Base-by-base conservation (phyloP, 2,797 vertebrate species). In the Sebastolobus altivelis region DNA sequence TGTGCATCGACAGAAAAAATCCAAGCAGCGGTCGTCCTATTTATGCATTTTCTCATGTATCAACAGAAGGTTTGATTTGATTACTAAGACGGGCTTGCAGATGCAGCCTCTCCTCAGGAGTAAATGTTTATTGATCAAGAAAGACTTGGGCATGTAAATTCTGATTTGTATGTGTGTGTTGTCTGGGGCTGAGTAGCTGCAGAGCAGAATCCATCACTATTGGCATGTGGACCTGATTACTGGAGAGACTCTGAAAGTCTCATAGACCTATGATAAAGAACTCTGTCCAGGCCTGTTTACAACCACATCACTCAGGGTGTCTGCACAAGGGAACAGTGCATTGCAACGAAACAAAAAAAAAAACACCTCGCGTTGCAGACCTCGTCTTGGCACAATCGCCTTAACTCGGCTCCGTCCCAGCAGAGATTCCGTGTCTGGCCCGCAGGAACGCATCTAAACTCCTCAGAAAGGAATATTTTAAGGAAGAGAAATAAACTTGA, bases 131-230 rank as follows among this genome's bases (percentile, higher is more conserved):
- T 92, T 94, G 92, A 95, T 95, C 90, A 88, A 92, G 84, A 82
- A 85, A 78, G 91, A 77, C 80, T 81, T 35, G 85, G 86, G 80
- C 90, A 95, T 94, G 86, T 92, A 94, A 94, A 95, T 94, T 90
- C 87, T 90, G 85, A 92, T 91, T 91, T 93, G 94, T 94, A 86
- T 93, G 87, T 93, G 92, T 72, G 83, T 83, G 84, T 89, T 90
- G 91, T 87, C 84, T 82, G 72, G 58, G 38, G 65, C 79, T 33
- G 82, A 67, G 80, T 52, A 29, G 80, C 90, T 69, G 88, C 79
- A 72, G 83, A 85, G 84, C 85, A 79, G 80, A 94, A 95, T 96
- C 91, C 95, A 96, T 96, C 94, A 95, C 90, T 95, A 95, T 95
- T 93, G 93, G 87, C 92, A 93, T 91, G 86, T 93, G 85, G 66